Conservation (phyloP, 1,140 invertebrate species). For the Geopemphigus sp. region DNA sequence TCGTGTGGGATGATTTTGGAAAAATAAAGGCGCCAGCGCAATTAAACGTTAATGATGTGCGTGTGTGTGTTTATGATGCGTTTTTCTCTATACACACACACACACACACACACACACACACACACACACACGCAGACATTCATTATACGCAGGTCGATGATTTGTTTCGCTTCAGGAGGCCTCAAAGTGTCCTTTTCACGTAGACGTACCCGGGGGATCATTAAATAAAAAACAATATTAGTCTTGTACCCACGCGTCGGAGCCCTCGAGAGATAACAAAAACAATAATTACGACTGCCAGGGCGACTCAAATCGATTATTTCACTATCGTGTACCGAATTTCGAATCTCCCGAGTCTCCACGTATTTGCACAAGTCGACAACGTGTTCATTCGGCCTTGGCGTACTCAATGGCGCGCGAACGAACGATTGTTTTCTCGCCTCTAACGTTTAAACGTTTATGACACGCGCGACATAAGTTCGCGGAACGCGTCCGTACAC, state of each 20-base stretch:
- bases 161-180: conserved; percentile 49
- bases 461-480: too few relatives aligned
- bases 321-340: too few relatives aligned
- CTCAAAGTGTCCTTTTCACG: conserved; percentile 39
- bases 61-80: neutral
- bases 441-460: too few relatives aligned
- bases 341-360: too few relatives aligned
- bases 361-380: too few relatives aligned
- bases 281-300: conserved; percentile 7
- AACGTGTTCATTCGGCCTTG: too few relatives aligned
- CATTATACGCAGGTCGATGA: conserved; percentile 33
- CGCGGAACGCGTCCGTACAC: too few relatives aligned
- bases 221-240: conserved; percentile 48
- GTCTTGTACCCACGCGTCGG: conserved; percentile 18
- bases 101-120: too few relatives aligned
- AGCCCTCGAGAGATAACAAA: neutral
- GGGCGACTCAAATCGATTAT: conserved; percentile 9
- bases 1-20: conserved; percentile 29
- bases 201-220: conserved; percentile 13
- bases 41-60: conserved; percentile 43
- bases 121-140: too few relatives aligned
- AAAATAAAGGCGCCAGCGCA: conserved; percentile 43
- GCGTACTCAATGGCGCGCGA: too few relatives aligned
- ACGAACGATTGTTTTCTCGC: too few relatives aligned
- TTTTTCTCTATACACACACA: neutral